These are phyloP conservation scores for Amyelois transitella DNA, from an alignment of 1,140 invertebrate genomes.

Conservation along the genomic window DNA sequence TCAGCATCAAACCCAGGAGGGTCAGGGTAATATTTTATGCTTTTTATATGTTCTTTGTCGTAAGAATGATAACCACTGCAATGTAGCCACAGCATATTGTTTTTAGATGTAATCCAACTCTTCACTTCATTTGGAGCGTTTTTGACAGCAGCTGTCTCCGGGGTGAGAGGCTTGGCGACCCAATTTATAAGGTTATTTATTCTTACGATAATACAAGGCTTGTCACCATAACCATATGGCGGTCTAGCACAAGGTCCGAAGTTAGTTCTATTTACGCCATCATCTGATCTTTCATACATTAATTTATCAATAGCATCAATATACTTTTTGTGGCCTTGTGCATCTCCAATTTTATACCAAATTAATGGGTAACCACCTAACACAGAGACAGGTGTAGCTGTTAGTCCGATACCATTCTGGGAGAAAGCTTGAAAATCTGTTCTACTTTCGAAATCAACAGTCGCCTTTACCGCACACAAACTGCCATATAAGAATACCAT, in stretches of 20 bases:
- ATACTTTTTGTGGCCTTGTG: constrained; percentile 44
- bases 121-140: constrained; percentile 32
- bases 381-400: constrained; percentile 41
- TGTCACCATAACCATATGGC: constrained; percentile 53
- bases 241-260: constrained; percentile 46
- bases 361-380: constrained; percentile 40
- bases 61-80: constrained; percentile 46
- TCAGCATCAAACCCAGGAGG: constrained; percentile 53
- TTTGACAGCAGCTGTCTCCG: constrained; percentile 18
- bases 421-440: constrained; percentile 30
- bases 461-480: constrained; percentile 29
- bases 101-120: constrained; percentile 35
- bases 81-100: constrained; percentile 43
- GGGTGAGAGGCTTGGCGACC: constrained; percentile 33
- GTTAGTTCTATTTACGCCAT: constrained; percentile 13
- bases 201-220: constrained; percentile 53
- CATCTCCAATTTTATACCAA: constrained; percentile 34
- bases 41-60: constrained; percentile 55
- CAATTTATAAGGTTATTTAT: constrained; percentile 52
- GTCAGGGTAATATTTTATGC: constrained; percentile 47
- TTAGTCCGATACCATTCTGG: constrained; percentile 40
- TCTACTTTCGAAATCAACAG: constrained; percentile 26
- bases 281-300: constrained; percentile 26
- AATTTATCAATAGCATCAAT: constrained; percentile 34
- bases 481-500: constrained; percentile 42